A percentile compares a stretch with the other conserved stretches of the same genome.
Evolutionary conservation across 2,797 vertebrate genomes (phyloP).

Genomic region (Odontamblyopus rebecca): DNA sequence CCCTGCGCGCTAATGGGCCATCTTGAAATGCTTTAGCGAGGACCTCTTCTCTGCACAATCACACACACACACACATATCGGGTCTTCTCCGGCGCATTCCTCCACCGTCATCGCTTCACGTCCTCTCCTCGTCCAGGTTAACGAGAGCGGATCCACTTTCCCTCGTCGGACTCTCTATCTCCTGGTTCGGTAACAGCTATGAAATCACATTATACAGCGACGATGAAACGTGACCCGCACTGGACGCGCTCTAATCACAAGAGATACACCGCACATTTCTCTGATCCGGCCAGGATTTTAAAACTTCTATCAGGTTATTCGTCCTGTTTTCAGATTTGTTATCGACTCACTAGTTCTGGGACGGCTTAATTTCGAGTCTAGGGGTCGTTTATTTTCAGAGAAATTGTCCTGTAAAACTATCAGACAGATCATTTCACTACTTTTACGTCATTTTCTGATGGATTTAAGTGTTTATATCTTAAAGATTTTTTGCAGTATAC

Average conservation of each 20-base stretch:
- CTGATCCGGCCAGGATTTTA: no score
- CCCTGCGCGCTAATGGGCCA: conserved; percentile 75
- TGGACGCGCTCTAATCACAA: background rate
- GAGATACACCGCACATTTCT: no score
- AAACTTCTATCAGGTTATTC: no score
- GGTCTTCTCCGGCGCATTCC: conserved; percentile 32
- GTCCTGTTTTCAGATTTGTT: no score
- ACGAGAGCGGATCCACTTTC: conserved; percentile 58
- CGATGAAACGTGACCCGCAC: background rate
- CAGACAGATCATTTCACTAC: no score
- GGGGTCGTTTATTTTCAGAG: no score
- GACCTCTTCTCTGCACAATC: conserved; percentile 43
- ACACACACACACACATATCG: conserved; percentile 19
- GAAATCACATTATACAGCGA: background rate
- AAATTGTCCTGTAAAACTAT: no score
- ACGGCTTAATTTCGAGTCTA: no score
- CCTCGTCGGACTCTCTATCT: conserved; percentile 42
- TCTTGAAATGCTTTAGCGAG: conserved; percentile 83
- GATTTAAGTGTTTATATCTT: no score
- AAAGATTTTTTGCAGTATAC: no score
- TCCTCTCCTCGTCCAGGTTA: conserved; percentile 68
- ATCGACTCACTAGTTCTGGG: no score
- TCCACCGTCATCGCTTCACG: conserved; percentile 66
- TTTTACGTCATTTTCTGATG: no score
- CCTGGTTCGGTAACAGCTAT: background rate